Evolutionary conservation across 2,113 vertebrate species (phyloP), one percentile per base, ranked within the genome.

Genomic region (Corythornis cristatus): DNA sequence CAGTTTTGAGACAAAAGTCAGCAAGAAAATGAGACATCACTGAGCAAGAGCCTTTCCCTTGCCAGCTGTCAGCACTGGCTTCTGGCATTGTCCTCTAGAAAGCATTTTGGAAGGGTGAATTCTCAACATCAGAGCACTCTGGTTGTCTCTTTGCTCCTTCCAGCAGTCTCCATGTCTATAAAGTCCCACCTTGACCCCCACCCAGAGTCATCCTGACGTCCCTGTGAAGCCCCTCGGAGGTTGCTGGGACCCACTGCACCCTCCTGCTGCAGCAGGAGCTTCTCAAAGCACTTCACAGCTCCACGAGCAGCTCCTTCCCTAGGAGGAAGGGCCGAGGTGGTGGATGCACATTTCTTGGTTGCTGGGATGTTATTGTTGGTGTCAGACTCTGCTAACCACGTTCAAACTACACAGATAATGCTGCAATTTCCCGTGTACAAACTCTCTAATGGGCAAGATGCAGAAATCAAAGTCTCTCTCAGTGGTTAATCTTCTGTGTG

Each of bases 401-500:
- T 97, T 94, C 93, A 92, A 94, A 93, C 96, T 97, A 97, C 96
- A 97, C 97, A 95, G 97, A 23, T 21, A 97, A 97, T 96, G 95
- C 96, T 96, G 96, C 96, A 93, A 97, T 98, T 97, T 97, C 97
- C 97, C 96, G 82, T 93, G 81, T 96, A 93, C 96, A 95, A 97
- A 97, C 96, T 97, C 97, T 95, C 96, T 96, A 96, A 97, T 95
- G 95, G 96, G 73, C 94, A 96, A 97, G 96, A 95, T 92, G 95
- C 93, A 74, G 95, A 91, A 86, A 95, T 92, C 91, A 91, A 91
- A 97, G 96, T 95, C 89, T 93, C n/a, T 15, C 87, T 95, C 72
- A 96, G 89, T 20, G 31, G 91, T 96, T 97, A 97, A 97, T 97
- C 95, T 98, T 90, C 96, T 58, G 83, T 91, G 93, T 54, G 93